Conservation (phyloP, 2,113 vertebrate species). For the Nesoenas mayeri region DNA sequence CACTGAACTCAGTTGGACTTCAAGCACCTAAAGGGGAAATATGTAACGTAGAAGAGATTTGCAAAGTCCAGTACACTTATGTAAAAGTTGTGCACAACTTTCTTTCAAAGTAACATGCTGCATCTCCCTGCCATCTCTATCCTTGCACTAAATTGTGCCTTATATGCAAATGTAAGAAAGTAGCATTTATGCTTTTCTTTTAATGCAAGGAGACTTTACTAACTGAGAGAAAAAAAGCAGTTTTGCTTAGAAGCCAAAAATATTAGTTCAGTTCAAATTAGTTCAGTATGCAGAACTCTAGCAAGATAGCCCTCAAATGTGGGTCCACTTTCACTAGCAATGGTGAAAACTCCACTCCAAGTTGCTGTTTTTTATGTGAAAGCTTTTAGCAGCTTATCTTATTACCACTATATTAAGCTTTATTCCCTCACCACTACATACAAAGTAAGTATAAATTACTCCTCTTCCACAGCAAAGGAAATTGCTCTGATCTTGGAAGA, state of each 20-base stretch:
- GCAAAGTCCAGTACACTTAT: background rate
- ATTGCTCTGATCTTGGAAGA: background rate
- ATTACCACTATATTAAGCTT: background rate
- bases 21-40: background rate
- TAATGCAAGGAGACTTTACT: background rate
- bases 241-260: background rate
- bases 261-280: background rate
- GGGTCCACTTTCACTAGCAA: background rate
- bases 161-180: background rate
- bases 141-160: background rate
- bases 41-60: background rate
- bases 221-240: background rate
- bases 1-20: background rate
- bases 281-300: background rate
- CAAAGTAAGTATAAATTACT: background rate
- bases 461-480: background rate
- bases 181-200: background rate
- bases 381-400: slow-evolving; percentile 27
- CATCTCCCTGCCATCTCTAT: background rate
- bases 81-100: background rate
- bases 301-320: background rate
- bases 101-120: background rate
- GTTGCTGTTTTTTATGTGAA: background rate
- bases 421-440: background rate
- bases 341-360: background rate